Evolutionary conservation across 2,797 vertebrate genomes (phyloP).

Genomic region (Typhlichthys subterraneus): DNA sequence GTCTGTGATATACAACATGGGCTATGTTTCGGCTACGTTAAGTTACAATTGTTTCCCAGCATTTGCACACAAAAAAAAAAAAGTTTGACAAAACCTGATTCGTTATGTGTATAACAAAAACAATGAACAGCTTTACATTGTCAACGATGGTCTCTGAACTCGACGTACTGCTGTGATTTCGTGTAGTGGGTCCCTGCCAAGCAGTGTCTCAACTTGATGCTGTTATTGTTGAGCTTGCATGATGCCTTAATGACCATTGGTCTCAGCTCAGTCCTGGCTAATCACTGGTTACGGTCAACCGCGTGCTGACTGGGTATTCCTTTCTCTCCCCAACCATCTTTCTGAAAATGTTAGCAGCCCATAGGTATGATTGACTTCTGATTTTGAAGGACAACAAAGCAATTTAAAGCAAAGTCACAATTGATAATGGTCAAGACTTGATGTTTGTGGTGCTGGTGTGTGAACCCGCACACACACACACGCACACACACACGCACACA

Average conservation of each 20-base stretch:
- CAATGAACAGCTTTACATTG: not conserved
- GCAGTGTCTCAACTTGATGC: constrained; percentile 54
- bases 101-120: not conserved
- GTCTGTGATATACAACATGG: no score
- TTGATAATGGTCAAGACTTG: not conserved
- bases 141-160: not conserved
- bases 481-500: no score
- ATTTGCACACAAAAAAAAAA: no score
- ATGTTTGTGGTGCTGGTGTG: not conserved
- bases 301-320: constrained; percentile 64
- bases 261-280: constrained; percentile 48
- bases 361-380: constrained; percentile 35
- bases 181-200: constrained; percentile 32
- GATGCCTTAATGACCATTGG: constrained; percentile 52
- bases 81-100: no score
- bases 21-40: no score
- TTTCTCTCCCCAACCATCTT: constrained; percentile 31
- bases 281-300: constrained; percentile 61
- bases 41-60: no score
- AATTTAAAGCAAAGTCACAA: no score
- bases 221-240: constrained; percentile 43
- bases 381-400: constrained; percentile 52
- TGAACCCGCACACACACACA: not conserved
- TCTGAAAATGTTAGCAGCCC: constrained; percentile 13
- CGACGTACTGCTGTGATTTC: constrained; percentile 17